A percentile compares a stretch with the other conserved stretches of the same genome.
phyloP scores from a whole-genome alignment of 2,888 invertebrate genomes.

The Ormia ochracea region DNA sequence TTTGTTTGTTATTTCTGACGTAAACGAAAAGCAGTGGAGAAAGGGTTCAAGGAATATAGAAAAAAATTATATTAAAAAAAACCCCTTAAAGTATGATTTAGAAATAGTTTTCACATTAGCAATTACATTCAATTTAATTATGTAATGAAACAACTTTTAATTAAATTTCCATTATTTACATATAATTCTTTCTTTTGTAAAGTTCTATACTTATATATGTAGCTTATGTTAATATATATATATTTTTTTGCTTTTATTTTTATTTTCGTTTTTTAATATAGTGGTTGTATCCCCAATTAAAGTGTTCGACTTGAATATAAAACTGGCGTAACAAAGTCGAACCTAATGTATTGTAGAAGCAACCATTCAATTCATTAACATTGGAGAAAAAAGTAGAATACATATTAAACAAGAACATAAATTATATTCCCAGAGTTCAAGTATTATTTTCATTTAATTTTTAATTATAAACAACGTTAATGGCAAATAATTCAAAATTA shows the following conservation, averaged over 20 bases:
- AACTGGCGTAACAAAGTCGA: no score
- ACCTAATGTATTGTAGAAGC: no score
- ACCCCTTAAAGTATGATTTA: background rate
- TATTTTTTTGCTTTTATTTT: background rate
- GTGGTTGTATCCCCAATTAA: no score
- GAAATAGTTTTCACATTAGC: conserved; percentile 8
- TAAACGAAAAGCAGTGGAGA: background rate
- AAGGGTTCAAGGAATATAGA: background rate
- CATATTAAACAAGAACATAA: conserved; percentile 32
- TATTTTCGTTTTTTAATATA: no score
- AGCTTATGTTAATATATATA: conserved; percentile 42
- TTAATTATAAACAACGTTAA: conserved; percentile 10
- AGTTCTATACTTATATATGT: background rate
- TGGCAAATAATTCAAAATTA: conserved; percentile 1
- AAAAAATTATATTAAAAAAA: conserved; percentile 1
- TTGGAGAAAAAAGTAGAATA: background rate
- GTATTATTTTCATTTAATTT: conserved; percentile 26
- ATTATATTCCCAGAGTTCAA: conserved; percentile 56
- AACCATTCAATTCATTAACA: no score
- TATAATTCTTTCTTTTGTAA: background rate
- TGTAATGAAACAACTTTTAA: background rate
- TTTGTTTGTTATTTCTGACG: background rate
- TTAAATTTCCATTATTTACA: conserved; percentile 51
- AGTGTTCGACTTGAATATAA: no score
- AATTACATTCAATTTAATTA: conserved; percentile 56